Percentiles rank a stretch among this genome's conserved stretches.
phyloP scores from a whole-genome alignment of 2,888 invertebrate genomes.

The Aromia moschata region DNA sequence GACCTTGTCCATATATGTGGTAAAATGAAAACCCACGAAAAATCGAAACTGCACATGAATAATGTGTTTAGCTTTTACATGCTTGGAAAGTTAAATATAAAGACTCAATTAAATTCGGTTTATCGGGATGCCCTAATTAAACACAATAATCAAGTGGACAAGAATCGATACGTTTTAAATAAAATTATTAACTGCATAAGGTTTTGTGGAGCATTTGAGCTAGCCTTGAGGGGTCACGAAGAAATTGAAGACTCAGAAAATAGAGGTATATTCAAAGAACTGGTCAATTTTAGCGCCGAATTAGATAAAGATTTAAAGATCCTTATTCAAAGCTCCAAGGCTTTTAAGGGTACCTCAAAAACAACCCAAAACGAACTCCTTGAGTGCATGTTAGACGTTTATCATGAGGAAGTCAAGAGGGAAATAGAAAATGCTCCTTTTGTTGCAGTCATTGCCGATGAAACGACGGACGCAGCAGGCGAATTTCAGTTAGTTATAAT shows the following conservation, averaged over 20 bases:
- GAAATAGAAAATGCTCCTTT: slow-evolving; percentile 23
- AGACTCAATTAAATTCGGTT: not conserved
- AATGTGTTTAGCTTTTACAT: not conserved
- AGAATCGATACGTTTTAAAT: slow-evolving; percentile 23
- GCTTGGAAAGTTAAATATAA: not conserved
- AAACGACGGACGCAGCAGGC: slow-evolving; percentile 34
- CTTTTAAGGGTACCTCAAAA: slow-evolving; percentile 9
- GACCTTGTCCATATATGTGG: not conserved
- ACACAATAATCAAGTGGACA: slow-evolving; percentile 20
- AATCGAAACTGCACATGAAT: not conserved
- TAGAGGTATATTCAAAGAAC: not conserved
- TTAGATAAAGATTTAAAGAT: not conserved
- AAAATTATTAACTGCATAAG: slow-evolving; percentile 29
- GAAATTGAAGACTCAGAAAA: not conserved
- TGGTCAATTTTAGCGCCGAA: not conserved
- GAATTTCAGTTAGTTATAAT: slow-evolving; percentile 9
- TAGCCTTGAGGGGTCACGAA: slow-evolving; percentile 24
- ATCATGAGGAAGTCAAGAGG: slow-evolving; percentile 5
- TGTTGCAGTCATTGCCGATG: slow-evolving; percentile 33
- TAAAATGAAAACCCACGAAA: not conserved
- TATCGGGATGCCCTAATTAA: slow-evolving; percentile 4
- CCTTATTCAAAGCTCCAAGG: not conserved
- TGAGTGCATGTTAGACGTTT: slow-evolving; percentile 4
- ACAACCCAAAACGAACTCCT: slow-evolving; percentile 8
- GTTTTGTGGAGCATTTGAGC: slow-evolving; percentile 32